Percentiles rank a stretch among this genome's conserved stretches.
Evolutionary conservation across 2,113 vertebrate genomes (phyloP).

Genomic region (Bufo bufo): DNA sequence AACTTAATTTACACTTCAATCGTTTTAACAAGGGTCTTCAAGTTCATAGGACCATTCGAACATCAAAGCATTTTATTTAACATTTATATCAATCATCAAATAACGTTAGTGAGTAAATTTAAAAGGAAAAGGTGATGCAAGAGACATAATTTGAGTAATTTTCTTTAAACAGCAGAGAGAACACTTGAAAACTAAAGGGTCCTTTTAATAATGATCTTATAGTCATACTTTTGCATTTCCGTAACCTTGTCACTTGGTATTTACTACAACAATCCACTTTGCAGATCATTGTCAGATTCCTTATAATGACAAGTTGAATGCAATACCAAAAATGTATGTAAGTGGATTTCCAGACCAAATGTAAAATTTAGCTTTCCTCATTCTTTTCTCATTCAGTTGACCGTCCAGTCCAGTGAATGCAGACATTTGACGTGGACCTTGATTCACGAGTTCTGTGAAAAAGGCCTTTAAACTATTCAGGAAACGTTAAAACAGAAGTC

Average conservation of each 20-base stretch:
- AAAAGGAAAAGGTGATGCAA: conserved; percentile 52
- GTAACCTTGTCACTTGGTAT: conserved; percentile 1
- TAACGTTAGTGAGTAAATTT: conserved; percentile 48
- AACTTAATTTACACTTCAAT: conserved; percentile 7
- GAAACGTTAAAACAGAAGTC: not conserved
- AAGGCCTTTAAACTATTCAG: not conserved
- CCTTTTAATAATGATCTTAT: conserved; percentile 35
- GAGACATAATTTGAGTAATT: conserved; percentile 59
- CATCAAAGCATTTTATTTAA: conserved; percentile 62
- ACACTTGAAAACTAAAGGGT: conserved; percentile 54
- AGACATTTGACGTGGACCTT: not conserved
- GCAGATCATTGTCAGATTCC: not conserved
- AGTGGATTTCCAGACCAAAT: not conserved
- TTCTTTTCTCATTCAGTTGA: not conserved
- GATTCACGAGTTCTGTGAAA: not conserved
- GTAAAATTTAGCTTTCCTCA: not conserved
- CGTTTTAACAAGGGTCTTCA: not conserved
- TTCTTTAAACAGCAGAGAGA: conserved; percentile 60
- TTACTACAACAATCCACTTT: not conserved
- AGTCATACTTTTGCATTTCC: not conserved
- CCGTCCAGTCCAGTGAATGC: not conserved
- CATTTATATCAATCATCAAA: conserved; percentile 59
- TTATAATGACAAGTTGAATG: not conserved
- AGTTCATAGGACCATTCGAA: conserved; percentile 61
- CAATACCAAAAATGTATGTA: not conserved